These are phyloP conservation scores for Ashinkailepas kermadecensis DNA, from an alignment of 2,888 invertebrate genomes.

Conservation along the genomic window DNA sequence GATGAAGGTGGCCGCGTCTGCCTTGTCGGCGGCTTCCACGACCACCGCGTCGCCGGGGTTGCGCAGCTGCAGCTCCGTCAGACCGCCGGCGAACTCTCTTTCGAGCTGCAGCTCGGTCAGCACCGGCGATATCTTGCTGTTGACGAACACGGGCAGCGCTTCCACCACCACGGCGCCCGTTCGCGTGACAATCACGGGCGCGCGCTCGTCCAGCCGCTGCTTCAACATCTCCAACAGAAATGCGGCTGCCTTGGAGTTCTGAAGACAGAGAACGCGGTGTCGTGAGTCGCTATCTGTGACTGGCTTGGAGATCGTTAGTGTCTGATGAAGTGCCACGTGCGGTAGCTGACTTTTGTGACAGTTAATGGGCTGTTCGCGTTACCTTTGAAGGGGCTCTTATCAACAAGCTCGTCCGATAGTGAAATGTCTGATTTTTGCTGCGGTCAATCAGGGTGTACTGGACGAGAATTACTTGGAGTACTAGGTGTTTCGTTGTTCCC, in stretches of 20 bases:
- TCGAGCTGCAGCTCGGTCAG: not conserved
- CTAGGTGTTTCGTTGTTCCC: no score
- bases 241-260: not conserved
- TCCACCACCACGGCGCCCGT: not conserved
- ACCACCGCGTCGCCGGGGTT: not conserved
- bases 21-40: not conserved
- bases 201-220: not conserved
- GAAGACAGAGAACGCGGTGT: no score
- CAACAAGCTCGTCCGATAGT: no score
- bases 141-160: not conserved
- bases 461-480: no score
- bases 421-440: no score
- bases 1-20: not conserved
- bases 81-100: not conserved
- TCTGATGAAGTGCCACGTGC: no score
- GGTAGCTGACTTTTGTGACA: no score
- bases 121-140: not conserved
- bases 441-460: no score
- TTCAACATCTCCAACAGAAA: not conserved
- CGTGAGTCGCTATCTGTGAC: no score
- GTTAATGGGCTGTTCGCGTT: no score
- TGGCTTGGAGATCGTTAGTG: no score
- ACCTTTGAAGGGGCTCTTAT: no score
- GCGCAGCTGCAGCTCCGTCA: not conserved
- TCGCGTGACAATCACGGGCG: not conserved